These are phyloP conservation scores for Nothobranchius kuhntae DNA, from an alignment of 2,113 vertebrate species.

Conservation along the genomic window DNA sequence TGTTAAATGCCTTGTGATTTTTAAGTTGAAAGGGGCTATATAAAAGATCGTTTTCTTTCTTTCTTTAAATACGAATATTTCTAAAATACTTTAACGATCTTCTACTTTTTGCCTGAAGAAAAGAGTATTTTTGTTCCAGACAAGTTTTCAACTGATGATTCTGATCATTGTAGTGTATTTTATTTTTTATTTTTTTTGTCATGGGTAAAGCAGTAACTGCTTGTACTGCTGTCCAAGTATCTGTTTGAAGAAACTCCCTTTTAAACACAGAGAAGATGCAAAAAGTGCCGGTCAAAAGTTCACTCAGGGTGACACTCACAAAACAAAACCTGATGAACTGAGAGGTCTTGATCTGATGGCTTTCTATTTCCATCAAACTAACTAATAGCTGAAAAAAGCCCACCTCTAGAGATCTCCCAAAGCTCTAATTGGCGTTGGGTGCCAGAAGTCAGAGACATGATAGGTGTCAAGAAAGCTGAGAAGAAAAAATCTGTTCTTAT, in stretches of 20 bases:
- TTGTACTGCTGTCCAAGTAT: no score
- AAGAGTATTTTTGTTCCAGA: no score
- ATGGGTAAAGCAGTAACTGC: no score
- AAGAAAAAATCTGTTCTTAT: conserved; percentile 3
- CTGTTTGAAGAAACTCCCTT: background rate
- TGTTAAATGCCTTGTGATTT: no score
- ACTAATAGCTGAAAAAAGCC: background rate
- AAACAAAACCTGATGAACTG: background rate
- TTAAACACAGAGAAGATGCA: background rate
- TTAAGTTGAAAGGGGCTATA: no score
- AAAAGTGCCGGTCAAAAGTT: background rate
- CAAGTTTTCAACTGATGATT: no score
- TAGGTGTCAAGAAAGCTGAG: conserved; percentile 34
- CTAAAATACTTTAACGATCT: no score
- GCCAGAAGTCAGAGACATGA: conserved; percentile 21
- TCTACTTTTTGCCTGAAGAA: no score
- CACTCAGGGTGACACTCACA: background rate
- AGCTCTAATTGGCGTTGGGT: conserved; percentile 21
- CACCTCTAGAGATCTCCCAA: conserved; percentile 6
- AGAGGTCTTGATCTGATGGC: background rate
- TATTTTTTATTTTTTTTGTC: no score
- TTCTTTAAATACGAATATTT: no score
- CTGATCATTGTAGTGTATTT: no score
- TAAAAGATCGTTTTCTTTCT: no score
- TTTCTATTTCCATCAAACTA: conserved; percentile 16